These are phyloP conservation scores for Noturus placidus DNA, from an alignment of 2,113 vertebrate genomes.

Conservation along the genomic window DNA sequence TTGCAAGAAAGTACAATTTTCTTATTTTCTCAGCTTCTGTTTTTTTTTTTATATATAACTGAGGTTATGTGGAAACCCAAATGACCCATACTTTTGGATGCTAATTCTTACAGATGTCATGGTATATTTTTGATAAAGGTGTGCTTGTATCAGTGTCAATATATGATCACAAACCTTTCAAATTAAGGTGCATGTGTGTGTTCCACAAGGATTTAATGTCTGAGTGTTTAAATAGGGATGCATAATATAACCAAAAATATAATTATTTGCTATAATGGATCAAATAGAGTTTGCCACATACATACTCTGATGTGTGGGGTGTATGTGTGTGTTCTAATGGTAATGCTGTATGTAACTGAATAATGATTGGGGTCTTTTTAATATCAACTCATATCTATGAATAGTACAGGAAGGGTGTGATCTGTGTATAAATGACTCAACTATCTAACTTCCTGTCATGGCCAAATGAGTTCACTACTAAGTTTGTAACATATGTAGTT, in stretches of 20 bases:
- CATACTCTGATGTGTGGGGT: not conserved
- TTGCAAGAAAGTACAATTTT: constrained; percentile 50
- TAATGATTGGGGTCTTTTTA: not conserved
- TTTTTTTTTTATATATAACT: not conserved
- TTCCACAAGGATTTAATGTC: not conserved
- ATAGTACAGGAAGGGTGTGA: constrained; percentile 49
- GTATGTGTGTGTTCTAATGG: not conserved
- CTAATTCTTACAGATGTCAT: too few species aligned
- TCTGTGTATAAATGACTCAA: constrained; percentile 50
- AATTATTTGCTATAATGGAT: not conserved
- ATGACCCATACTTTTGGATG: not conserved
- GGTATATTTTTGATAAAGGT: too few species aligned
- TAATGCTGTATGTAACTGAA: not conserved
- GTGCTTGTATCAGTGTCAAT: too few species aligned
- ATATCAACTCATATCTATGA: constrained; percentile 1
- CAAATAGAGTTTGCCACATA: not conserved
- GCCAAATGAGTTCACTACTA: not conserved
- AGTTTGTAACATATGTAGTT: not conserved
- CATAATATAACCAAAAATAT: not conserved
- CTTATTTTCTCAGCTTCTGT: not conserved
- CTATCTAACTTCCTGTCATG: constrained; percentile 46
- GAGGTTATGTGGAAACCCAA: not conserved
- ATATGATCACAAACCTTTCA: too few species aligned
- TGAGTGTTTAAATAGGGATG: not conserved
- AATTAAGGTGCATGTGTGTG: not conserved